These are phyloP conservation scores for Samia ricini DNA, from an alignment of 1,140 invertebrate species.

Conservation along the genomic window DNA sequence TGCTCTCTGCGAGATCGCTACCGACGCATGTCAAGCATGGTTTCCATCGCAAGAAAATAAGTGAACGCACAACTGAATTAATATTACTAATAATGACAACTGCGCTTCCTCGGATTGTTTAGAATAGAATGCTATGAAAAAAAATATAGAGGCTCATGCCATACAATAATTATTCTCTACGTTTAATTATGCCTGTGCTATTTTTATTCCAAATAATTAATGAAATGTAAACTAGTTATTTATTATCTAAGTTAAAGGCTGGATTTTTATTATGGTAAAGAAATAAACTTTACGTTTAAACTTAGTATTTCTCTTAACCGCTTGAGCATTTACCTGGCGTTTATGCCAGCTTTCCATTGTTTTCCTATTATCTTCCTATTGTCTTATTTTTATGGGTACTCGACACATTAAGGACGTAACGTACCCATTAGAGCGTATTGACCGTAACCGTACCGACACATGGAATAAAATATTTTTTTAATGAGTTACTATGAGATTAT, in stretches of 20 bases:
- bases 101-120: not conserved
- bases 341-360: too few relatives aligned
- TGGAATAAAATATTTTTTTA: too few relatives aligned
- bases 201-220: not conserved
- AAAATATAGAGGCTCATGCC: not conserved
- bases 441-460: too few relatives aligned
- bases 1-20: constrained; percentile 88
- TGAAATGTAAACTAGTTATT: not conserved
- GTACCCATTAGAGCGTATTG: too few relatives aligned
- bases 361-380: too few relatives aligned
- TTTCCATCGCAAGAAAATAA: constrained; percentile 79
- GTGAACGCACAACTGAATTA: constrained; percentile 26
- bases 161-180: not conserved
- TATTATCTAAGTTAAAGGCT: constrained; percentile 9
- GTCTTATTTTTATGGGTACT: too few relatives aligned
- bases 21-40: constrained; percentile 88
- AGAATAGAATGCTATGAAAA: not conserved
- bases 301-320: not conserved
- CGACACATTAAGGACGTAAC: too few relatives aligned
- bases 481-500: too few relatives aligned
- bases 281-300: constrained; percentile 3
- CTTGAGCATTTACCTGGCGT: too few relatives aligned
- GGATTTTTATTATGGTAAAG: constrained; percentile 3
- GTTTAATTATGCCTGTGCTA: not conserved
- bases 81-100: not conserved